Conservation (phyloP, 1,140 invertebrate species). For the Andrena cerasifolii region DNA sequence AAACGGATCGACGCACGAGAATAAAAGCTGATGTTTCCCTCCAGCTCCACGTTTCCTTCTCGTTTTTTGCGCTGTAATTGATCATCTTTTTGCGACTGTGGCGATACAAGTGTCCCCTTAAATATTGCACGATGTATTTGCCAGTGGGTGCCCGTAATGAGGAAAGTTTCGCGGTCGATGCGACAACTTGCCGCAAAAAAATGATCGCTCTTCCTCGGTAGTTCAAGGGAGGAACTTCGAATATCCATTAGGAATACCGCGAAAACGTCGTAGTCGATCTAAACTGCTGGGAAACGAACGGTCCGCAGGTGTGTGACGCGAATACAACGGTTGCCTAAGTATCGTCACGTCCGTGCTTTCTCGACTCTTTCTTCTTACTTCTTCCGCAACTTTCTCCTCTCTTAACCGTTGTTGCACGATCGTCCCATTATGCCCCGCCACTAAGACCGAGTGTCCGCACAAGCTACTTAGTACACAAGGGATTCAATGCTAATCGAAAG, state of each 20-base stretch:
- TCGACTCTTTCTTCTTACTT: background rate
- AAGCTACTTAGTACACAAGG: too few species aligned
- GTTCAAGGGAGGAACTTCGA: conserved; percentile 8
- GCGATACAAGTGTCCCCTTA: background rate
- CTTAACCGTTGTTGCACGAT: background rate
- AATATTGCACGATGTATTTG: conserved; percentile 15
- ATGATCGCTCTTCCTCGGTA: background rate
- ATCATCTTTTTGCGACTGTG: conserved; percentile 24
- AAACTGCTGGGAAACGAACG: background rate
- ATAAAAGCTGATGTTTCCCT: background rate
- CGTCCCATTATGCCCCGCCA: background rate
- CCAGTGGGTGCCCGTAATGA: conserved; percentile 28
- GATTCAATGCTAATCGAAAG: too few species aligned
- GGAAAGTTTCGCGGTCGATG: conserved; percentile 40
- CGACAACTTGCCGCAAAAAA: conserved; percentile 16
- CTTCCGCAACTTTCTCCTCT: background rate
- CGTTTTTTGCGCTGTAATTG: conserved; percentile 5
- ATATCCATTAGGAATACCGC: conserved; percentile 25
- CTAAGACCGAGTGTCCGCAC: too few species aligned
- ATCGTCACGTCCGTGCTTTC: background rate
- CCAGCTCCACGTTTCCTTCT: background rate
- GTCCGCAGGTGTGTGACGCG: background rate
- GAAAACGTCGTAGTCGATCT: conserved; percentile 17
- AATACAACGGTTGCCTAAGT: background rate
- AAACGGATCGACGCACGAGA: background rate